These are phyloP conservation scores for Aquatica leii DNA, from an alignment of 2,888 invertebrate genomes.

Conservation along the genomic window DNA sequence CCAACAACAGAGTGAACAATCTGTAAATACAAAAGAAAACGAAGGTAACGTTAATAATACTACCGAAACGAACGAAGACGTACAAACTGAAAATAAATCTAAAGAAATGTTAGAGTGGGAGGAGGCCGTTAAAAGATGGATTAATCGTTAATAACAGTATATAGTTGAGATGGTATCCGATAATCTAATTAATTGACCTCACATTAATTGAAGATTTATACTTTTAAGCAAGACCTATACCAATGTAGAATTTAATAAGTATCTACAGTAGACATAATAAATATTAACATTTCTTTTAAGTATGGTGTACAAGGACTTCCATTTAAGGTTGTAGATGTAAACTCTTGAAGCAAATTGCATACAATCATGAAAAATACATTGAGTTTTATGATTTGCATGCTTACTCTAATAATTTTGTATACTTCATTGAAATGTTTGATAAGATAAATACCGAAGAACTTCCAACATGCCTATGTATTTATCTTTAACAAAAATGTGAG, in stretches of 20 bases:
- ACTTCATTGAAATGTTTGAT: too few relatives aligned
- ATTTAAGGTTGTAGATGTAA: background rate
- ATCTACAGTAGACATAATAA: background rate
- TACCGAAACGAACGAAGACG: slow-evolving; percentile 37
- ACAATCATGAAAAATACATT: too few relatives aligned
- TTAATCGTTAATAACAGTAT: slow-evolving; percentile 65
- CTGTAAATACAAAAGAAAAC: slow-evolving; percentile 27
- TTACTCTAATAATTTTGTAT: too few relatives aligned
- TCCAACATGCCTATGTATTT: background rate
- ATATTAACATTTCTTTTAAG: background rate
- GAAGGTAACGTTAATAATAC: slow-evolving; percentile 26
- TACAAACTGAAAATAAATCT: slow-evolving; percentile 49
- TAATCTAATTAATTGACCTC: background rate
- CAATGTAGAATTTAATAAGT: background rate
- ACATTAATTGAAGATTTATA: too few relatives aligned
- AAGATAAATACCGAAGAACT: too few relatives aligned
- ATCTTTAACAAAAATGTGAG: too few relatives aligned
- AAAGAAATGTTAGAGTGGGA: slow-evolving; percentile 65
- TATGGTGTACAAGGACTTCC: slow-evolving; percentile 5
- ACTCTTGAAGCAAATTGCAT: too few relatives aligned
- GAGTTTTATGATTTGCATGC: too few relatives aligned
- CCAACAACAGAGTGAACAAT: slow-evolving; percentile 29
- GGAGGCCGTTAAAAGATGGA: slow-evolving; percentile 72
- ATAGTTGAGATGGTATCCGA: background rate
- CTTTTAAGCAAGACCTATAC: background rate